Conservation (phyloP, 2,888 invertebrate genomes). For the Herminia tarsipennalis region DNA sequence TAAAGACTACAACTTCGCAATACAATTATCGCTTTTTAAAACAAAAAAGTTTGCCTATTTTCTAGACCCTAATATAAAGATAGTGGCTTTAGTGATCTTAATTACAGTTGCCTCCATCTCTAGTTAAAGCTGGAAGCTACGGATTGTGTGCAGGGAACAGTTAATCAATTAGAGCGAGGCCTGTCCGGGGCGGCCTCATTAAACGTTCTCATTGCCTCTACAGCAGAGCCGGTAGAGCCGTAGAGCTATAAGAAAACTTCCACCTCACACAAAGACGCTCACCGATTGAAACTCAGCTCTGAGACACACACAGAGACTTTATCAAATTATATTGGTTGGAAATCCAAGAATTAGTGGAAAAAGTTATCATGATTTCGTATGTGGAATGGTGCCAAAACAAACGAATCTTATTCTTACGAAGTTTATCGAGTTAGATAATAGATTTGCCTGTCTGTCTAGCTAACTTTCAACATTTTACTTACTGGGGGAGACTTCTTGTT, state of each 20-base stretch:
- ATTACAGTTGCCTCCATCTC: constrained; percentile 7
- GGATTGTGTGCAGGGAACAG: constrained; percentile 32
- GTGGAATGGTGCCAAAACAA: too few species aligned
- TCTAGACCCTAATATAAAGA: neutral
- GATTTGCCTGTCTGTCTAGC: too few species aligned
- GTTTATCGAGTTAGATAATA: too few species aligned
- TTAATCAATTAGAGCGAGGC: constrained; percentile 54
- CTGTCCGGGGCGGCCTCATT: constrained; percentile 61
- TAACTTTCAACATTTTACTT: too few species aligned
- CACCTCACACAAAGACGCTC: constrained; percentile 15
- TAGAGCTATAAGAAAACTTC: constrained; percentile 13
- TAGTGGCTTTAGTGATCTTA: constrained; percentile 9
- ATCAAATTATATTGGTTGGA: neutral
- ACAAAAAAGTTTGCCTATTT: neutral
- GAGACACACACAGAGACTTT: constrained; percentile 2
- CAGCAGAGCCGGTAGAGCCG: constrained; percentile 2
- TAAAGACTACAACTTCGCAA: neutral
- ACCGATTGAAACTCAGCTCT: neutral
- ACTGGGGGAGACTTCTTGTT: too few species aligned
- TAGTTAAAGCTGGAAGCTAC: neutral
- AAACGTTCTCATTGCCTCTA: constrained; percentile 66
- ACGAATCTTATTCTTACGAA: too few species aligned
- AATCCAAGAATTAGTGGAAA: neutral
- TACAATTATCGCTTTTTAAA: neutral
- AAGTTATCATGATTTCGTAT: too few species aligned